phyloP scores from a whole-genome alignment of 2,888 invertebrate species.

The Mythimna albipuncta region DNA sequence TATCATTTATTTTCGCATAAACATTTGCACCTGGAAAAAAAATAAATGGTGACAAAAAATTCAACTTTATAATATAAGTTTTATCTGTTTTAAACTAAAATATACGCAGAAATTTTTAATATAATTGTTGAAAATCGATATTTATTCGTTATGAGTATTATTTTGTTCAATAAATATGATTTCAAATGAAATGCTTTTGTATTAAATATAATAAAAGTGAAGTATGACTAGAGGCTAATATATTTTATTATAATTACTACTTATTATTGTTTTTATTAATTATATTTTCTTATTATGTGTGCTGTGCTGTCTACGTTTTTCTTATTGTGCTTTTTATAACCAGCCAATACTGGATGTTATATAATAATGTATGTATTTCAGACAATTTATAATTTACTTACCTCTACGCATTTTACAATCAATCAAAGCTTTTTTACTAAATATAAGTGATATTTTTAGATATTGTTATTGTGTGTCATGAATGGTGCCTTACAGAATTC shows the following conservation, averaged over 20 bases:
- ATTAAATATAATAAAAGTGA: constrained; percentile 7
- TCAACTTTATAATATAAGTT: neutral
- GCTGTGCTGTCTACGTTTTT: constrained; percentile 10
- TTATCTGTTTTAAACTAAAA: neutral
- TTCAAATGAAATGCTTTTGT: constrained; percentile 5
- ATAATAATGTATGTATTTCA: constrained; percentile 13
- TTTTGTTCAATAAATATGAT: constrained; percentile 24
- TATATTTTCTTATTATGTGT: constrained; percentile 1
- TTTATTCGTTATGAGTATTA: constrained; percentile 15
- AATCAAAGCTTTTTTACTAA: constrained; percentile 21
- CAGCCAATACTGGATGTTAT: neutral
- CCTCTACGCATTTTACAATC: constrained; percentile 34
- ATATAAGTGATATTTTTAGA: constrained; percentile 32
- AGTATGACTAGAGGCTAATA: neutral
- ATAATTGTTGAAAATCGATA: constrained; percentile 18
- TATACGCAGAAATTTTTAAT: constrained; percentile 14
- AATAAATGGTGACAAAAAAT: neutral
- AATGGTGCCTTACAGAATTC: constrained; percentile 57
- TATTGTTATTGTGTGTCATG: constrained; percentile 41
- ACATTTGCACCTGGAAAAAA: neutral
- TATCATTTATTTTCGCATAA: neutral
- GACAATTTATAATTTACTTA: constrained; percentile 14
- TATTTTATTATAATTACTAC: neutral
- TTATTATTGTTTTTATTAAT: neutral
- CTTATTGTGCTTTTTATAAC: constrained; percentile 13